Conservation (phyloP, 2,113 vertebrate genomes). For the Cavia aperea region DNA sequence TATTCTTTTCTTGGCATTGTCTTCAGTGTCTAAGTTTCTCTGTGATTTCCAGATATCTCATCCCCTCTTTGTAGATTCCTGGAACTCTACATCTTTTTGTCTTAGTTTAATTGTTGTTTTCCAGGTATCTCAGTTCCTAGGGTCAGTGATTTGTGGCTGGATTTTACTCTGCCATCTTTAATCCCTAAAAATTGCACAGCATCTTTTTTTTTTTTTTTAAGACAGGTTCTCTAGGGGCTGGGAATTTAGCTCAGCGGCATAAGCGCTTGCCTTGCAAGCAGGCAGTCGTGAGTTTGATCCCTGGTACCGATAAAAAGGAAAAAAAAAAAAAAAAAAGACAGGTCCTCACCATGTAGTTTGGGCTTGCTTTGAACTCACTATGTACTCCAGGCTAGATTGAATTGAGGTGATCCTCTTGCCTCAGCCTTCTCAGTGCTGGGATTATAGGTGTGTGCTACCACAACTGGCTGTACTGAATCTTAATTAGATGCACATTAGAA, state of each 20-base stretch:
- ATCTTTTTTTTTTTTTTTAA: not conserved
- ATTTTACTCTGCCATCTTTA: not conserved
- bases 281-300: no score
- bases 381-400: not conserved
- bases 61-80: not conserved
- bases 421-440: not conserved
- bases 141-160: not conserved
- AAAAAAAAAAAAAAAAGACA: not conserved
- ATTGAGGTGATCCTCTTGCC: not conserved
- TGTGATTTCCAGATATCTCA: not conserved
- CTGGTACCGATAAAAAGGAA: no score
- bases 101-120: not conserved
- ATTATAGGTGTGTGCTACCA: not conserved
- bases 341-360: not conserved
- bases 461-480: not conserved
- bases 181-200: not conserved
- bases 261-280: no score
- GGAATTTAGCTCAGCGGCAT: no score
- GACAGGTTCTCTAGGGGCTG: not conserved
- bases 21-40: not conserved
- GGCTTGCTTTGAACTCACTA: not conserved
- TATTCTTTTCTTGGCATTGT: not conserved
- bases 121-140: not conserved
- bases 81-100: not conserved
- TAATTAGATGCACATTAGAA: not conserved